Conservation (phyloP, 2,888 invertebrate species). For the Trimorus sp. region DNA sequence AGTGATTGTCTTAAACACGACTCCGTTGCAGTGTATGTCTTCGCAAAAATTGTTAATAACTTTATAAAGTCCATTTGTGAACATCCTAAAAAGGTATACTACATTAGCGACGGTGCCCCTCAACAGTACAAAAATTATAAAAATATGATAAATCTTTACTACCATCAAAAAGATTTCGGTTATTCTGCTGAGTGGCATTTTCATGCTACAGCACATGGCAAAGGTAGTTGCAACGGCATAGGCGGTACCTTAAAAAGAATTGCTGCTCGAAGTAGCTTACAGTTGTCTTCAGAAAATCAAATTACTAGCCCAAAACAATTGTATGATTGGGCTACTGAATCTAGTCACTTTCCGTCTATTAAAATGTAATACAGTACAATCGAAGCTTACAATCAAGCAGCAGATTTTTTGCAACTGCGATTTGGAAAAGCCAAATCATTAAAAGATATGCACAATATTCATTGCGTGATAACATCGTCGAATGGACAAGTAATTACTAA, state of each 20-base stretch:
- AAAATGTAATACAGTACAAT: too few relatives aligned
- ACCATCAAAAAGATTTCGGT: slow-evolving; percentile 16
- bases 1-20: slow-evolving; percentile 28
- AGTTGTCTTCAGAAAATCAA: neutral
- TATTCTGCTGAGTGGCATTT: slow-evolving; percentile 20
- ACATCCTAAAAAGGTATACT: neutral
- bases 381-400: too few relatives aligned
- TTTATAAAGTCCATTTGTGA: slow-evolving; percentile 4
- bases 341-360: neutral
- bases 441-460: slow-evolving; percentile 1
- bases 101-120: slow-evolving; percentile 31
- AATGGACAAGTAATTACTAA: slow-evolving; percentile 1
- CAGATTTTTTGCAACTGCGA: neutral
- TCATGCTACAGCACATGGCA: neutral
- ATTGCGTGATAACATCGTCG: neutral
- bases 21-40: slow-evolving; percentile 32
- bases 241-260: too few relatives aligned
- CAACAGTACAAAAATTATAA: slow-evolving; percentile 43
- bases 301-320: neutral
- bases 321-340: neutral
- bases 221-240: too few relatives aligned
- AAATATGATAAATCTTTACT: slow-evolving; percentile 19
- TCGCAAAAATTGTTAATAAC: slow-evolving; percentile 12
- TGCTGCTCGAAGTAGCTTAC: too few relatives aligned
- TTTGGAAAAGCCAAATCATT: neutral